A percentile compares a stretch with the other conserved stretches of the same genome.
Conservation (phyloP, 1,140 invertebrate species). For the Micrasema minimum region DNA sequence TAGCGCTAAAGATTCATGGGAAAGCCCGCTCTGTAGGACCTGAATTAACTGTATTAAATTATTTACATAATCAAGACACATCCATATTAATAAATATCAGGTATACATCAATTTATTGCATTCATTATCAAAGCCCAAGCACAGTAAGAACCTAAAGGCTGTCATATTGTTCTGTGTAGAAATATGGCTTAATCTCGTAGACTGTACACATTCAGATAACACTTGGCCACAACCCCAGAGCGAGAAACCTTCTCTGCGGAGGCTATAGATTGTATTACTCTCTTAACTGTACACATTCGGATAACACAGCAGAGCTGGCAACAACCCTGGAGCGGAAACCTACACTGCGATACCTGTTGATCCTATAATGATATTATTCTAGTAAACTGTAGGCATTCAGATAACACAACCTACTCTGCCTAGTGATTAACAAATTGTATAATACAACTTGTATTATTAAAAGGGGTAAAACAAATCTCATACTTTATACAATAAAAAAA, state of each 20-base stretch:
- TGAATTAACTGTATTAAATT: neutral
- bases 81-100: constrained; percentile 55
- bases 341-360: too few species aligned
- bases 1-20: constrained; percentile 25
- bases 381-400: too few species aligned
- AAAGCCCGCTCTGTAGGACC: constrained; percentile 3
- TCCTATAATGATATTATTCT: too few species aligned
- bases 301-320: too few species aligned
- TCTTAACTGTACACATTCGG: too few species aligned
- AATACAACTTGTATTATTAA: neutral
- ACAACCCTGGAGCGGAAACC: too few species aligned
- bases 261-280: too few species aligned
- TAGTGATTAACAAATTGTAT: neutral
- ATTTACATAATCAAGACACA: constrained; percentile 15
- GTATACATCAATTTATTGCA: constrained; percentile 57
- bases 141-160: constrained; percentile 25
- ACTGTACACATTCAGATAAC: constrained; percentile 4
- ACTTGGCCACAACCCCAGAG: too few species aligned
- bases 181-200: neutral
- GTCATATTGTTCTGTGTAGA: constrained; percentile 37
- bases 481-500: constrained; percentile 24
- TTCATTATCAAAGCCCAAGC: constrained; percentile 46
- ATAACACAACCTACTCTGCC: neutral
- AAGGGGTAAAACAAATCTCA: constrained; percentile 30
- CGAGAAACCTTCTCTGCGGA: too few species aligned